phyloP scores from a whole-genome alignment of 2,797 vertebrate genomes.

The Danio jaintianensis region DNA sequence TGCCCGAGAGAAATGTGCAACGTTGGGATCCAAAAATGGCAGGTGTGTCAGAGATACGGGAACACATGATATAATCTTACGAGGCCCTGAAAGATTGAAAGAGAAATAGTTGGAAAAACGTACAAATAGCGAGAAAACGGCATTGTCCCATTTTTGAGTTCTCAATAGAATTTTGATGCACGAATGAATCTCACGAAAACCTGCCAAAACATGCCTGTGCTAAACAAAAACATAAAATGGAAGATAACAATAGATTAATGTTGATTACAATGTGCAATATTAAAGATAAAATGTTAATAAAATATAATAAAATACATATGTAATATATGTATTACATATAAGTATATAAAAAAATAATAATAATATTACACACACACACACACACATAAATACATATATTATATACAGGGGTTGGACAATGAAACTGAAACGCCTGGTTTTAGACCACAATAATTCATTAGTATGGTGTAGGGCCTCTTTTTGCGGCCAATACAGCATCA shows the following conservation, averaged over 20 bases:
- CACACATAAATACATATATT: too few relatives aligned
- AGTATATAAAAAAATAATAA: too few relatives aligned
- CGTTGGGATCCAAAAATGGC: constrained; percentile 79
- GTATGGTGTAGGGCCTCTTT: too few relatives aligned
- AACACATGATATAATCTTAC: constrained; percentile 38
- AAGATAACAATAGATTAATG: neutral
- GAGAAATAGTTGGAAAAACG: constrained; percentile 17
- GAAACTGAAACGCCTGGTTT: too few relatives aligned
- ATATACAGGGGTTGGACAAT: too few relatives aligned
- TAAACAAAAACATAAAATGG: neutral
- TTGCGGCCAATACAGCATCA: too few relatives aligned
- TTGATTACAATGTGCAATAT: too few relatives aligned
- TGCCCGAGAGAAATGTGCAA: constrained; percentile 69
- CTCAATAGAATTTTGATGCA: neutral
- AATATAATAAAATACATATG: too few relatives aligned
- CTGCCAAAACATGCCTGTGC: neutral
- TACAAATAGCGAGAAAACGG: neutral
- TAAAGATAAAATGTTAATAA: too few relatives aligned
- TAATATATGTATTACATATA: too few relatives aligned
- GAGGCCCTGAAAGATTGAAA: constrained; percentile 6
- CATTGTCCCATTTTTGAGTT: neutral
- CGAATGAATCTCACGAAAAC: neutral
- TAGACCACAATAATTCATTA: too few relatives aligned
- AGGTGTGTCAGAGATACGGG: constrained; percentile 68
- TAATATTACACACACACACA: too few relatives aligned